Percentiles rank a stretch among this genome's conserved stretches.
phyloP scores from a whole-genome alignment of 1,140 invertebrate species.

The Papilio polytes region DNA sequence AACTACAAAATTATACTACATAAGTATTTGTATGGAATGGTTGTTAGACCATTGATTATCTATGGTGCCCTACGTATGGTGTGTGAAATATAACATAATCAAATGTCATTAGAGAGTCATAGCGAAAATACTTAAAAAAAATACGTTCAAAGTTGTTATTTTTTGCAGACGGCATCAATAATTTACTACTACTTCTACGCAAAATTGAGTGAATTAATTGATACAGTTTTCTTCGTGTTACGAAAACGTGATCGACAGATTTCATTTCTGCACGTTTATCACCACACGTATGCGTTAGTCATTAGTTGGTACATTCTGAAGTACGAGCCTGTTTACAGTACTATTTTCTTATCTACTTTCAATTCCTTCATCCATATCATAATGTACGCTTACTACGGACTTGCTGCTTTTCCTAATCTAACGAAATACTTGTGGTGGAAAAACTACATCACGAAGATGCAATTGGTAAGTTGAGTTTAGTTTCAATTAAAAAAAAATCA shows the following conservation, averaged over 20 bases:
- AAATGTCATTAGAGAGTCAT: too few relatives aligned
- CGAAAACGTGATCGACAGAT: constrained; percentile 89
- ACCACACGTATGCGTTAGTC: constrained; percentile 86
- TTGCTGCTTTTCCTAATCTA: constrained; percentile 90
- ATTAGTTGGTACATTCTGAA: constrained; percentile 80
- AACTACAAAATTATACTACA: too few relatives aligned
- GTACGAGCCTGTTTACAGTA: constrained; percentile 81
- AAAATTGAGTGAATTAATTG: constrained; percentile 73
- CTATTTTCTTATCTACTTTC: constrained; percentile 82
- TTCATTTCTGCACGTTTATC: constrained; percentile 90
- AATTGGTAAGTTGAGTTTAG: constrained; percentile 86
- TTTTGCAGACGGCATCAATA: neutral
- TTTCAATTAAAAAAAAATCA: neutral
- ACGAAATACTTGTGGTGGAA: constrained; percentile 96
- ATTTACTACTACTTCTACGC: constrained; percentile 24
- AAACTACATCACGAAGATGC: constrained; percentile 91
- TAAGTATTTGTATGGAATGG: too few relatives aligned
- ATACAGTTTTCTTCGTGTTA: constrained; percentile 91
- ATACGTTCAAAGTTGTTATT: neutral
- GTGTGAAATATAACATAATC: too few relatives aligned
- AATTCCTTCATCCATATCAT: constrained; percentile 89
- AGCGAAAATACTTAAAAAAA: too few relatives aligned
- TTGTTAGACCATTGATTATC: too few relatives aligned
- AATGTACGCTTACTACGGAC: constrained; percentile 93
- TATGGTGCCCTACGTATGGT: too few relatives aligned